Percentiles rank a stretch among this genome's conserved stretches.
Conservation (phyloP, 2,113 vertebrate genomes). For the Anser cygnoides region DNA sequence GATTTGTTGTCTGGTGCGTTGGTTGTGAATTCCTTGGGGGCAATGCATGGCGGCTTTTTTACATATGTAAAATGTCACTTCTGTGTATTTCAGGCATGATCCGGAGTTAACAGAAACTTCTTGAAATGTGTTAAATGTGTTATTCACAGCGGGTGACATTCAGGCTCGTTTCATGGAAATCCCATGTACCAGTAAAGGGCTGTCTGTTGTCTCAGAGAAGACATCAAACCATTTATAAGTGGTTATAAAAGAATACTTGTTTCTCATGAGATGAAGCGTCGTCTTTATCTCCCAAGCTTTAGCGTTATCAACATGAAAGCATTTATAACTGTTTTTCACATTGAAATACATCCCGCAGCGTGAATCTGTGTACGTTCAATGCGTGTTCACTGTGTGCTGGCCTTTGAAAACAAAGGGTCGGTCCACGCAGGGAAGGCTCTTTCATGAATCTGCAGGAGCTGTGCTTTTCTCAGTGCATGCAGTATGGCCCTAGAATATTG, state of each 20-base stretch:
- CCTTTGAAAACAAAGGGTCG: neutral
- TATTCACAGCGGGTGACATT: neutral
- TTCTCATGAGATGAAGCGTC: neutral
- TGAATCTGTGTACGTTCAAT: neutral
- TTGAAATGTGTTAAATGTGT: constrained; percentile 35
- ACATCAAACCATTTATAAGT: constrained; percentile 4
- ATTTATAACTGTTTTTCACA: neutral
- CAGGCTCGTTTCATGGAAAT: constrained; percentile 21
- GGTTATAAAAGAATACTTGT: constrained; percentile 31
- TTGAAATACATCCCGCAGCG: neutral
- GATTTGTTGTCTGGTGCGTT: neutral
- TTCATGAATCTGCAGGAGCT: neutral
- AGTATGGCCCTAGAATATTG: neutral
- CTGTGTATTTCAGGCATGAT: neutral
- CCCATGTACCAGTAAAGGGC: constrained; percentile 15
- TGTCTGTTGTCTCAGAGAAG: neutral
- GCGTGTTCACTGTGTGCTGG: neutral
- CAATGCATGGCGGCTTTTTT: neutral
- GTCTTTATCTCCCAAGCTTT: neutral
- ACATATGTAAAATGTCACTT: neutral
- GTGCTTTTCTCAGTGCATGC: neutral
- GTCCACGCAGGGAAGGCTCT: neutral
- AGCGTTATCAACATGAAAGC: neutral
- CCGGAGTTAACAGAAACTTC: constrained; percentile 33
- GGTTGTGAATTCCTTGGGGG: neutral